Evolutionary conservation across 1,140 invertebrate genomes (phyloP).

Genomic region (Listronotus oregonensis): DNA sequence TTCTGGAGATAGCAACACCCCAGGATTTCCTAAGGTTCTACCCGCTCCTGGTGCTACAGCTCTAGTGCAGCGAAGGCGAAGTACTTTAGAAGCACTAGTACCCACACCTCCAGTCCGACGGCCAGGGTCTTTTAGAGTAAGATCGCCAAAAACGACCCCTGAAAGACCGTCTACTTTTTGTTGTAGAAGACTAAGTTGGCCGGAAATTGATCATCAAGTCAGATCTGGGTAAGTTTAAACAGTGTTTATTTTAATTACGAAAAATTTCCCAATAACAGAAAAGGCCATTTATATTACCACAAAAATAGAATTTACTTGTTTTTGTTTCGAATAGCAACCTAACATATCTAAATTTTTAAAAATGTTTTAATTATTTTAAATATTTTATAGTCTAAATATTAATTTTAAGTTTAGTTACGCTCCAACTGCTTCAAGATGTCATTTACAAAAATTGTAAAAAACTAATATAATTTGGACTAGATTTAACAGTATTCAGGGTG

Average conservation of each 20-base stretch:
- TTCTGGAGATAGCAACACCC: slow-evolving; percentile 52
- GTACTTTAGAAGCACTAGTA: slow-evolving; percentile 65
- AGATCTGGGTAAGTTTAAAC: slow-evolving; percentile 70
- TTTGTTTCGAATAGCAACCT: too few relatives aligned
- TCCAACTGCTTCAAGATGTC: too few relatives aligned
- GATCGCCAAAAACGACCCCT: slow-evolving; percentile 60
- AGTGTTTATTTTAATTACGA: too few relatives aligned
- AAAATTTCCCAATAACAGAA: too few relatives aligned
- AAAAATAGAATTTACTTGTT: background rate
- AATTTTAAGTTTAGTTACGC: too few relatives aligned
- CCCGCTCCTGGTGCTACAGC: slow-evolving; percentile 67
- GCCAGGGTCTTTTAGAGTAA: slow-evolving; percentile 65
- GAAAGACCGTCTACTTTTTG: slow-evolving; percentile 72
- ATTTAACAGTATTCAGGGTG: too few relatives aligned
- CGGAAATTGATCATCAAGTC: slow-evolving; percentile 78
- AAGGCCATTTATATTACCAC: background rate
- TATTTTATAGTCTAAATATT: too few relatives aligned
- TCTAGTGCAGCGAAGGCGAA: slow-evolving; percentile 59
- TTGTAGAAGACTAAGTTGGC: slow-evolving; percentile 76
- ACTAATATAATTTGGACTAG: too few relatives aligned
- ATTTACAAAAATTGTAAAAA: too few relatives aligned
- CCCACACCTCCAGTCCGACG: slow-evolving; percentile 59
- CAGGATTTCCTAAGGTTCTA: slow-evolving; percentile 66
- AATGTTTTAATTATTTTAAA: too few relatives aligned
- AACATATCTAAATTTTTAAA: too few relatives aligned